These are phyloP conservation scores for Trichopria drosophilae DNA, from an alignment of 2,888 invertebrate species.

Conservation along the genomic window DNA sequence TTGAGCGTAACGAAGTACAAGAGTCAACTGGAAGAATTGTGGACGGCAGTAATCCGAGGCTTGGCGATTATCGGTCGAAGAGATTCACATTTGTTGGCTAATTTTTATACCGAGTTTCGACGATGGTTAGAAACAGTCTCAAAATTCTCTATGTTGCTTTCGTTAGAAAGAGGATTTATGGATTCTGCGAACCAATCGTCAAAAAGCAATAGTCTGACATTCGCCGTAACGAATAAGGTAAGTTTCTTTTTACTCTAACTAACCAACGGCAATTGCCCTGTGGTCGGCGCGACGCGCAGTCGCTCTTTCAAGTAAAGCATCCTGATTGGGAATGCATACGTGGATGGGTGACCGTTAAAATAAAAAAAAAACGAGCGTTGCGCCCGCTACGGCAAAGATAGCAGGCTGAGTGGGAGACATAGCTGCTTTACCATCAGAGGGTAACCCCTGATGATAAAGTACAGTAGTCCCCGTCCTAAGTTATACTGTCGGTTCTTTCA, in stretches of 20 bases:
- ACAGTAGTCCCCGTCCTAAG: no score
- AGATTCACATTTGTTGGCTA: slow-evolving; percentile 63
- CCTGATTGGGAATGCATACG: no score
- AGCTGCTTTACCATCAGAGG: no score
- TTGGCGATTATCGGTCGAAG: slow-evolving; percentile 64
- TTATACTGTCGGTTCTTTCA: no score
- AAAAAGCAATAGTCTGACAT: slow-evolving; percentile 54
- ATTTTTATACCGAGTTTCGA: slow-evolving; percentile 65
- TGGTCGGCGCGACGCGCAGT: no score
- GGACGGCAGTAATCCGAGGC: slow-evolving; percentile 66
- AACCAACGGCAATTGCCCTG: no score
- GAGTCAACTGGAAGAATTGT: slow-evolving; percentile 62
- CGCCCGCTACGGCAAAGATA: no score
- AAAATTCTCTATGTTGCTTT: slow-evolving; percentile 40
- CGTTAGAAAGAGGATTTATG: slow-evolving; percentile 47
- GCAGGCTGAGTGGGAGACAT: no score
- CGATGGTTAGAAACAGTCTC: slow-evolving; percentile 58
- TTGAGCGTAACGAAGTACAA: slow-evolving; percentile 60
- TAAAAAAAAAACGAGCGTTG: no score
- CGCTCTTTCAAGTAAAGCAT: no score
- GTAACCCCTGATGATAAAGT: no score
- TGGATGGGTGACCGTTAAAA: no score
- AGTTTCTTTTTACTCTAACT: slow-evolving; percentile 34
- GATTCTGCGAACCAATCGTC: slow-evolving; percentile 46
- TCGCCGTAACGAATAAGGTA: slow-evolving; percentile 62